phyloP scores from a whole-genome alignment of 2,888 invertebrate species.

The Ectemnius continuus region DNA sequence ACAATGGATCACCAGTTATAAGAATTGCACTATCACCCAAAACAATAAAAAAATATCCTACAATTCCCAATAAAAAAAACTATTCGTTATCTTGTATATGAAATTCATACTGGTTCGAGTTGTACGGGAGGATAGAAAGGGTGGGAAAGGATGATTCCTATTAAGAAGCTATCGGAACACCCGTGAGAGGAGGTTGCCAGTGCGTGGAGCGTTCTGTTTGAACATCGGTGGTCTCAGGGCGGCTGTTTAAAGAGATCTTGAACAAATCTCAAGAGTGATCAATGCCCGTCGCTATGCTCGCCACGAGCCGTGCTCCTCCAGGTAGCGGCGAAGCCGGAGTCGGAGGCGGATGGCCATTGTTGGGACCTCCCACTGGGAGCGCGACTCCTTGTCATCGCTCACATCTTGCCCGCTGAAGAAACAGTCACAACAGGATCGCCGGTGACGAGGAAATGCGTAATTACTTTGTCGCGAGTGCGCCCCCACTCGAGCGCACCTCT shows the following conservation, averaged over 20 bases:
- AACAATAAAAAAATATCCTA: no score
- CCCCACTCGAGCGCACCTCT: background rate
- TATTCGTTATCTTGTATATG: no score
- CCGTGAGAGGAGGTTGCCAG: background rate
- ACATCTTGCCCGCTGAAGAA: slow-evolving; percentile 63
- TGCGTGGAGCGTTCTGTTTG: no score
- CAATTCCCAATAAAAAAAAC: no score
- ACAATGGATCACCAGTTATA: slow-evolving; percentile 36
- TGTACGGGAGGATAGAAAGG: background rate
- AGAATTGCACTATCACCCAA: background rate
- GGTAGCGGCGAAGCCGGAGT: slow-evolving; percentile 60
- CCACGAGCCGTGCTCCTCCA: slow-evolving; percentile 63
- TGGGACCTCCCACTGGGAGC: slow-evolving; percentile 71
- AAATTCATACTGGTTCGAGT: background rate
- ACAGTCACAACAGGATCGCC: slow-evolving; percentile 61
- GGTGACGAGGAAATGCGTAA: slow-evolving; percentile 65
- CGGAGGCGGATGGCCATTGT: slow-evolving; percentile 69
- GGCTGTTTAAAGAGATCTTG: slow-evolving; percentile 20
- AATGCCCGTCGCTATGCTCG: slow-evolving; percentile 48
- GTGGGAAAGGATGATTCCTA: background rate
- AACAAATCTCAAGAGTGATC: slow-evolving; percentile 40
- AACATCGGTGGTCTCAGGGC: background rate
- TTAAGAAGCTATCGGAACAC: background rate
- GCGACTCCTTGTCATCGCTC: slow-evolving; percentile 74
- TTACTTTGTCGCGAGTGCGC: slow-evolving; percentile 55